Percentiles rank a stretch among this genome's conserved stretches.
These are phyloP conservation scores for Anser cygnoides DNA, from an alignment of 2,113 vertebrate species.

Conservation along the genomic window DNA sequence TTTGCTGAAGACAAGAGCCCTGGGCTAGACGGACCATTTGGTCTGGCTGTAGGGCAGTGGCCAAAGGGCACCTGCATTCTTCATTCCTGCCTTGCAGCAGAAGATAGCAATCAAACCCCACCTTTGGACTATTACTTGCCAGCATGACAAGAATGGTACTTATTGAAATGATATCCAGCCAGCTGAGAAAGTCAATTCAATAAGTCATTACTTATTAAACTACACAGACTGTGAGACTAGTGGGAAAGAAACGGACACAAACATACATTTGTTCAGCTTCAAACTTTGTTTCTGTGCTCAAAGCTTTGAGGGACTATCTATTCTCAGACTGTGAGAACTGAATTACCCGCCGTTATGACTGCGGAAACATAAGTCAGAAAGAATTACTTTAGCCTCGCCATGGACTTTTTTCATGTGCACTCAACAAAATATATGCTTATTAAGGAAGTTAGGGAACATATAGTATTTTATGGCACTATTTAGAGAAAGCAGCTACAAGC, in stretches of 20 bases:
- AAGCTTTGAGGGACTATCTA: background rate
- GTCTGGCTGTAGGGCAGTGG: background rate
- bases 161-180: background rate
- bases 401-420: background rate
- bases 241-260: background rate
- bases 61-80: accelerated
- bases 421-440: background rate
- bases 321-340: background rate
- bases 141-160: background rate
- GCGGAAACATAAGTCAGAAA: background rate
- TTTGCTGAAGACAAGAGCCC: background rate
- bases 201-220: background rate
- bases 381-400: background rate
- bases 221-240: background rate
- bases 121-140: background rate
- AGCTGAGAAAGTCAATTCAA: background rate
- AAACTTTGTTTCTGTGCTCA: background rate
- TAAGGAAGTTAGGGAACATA: background rate
- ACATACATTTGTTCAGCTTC: background rate
- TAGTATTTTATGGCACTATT: background rate
- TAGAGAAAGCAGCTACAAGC: background rate
- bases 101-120: background rate
- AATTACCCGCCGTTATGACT: background rate
- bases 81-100: background rate
- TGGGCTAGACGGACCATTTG: background rate